Evolutionary conservation across 92 coral and sea anemone genomes (phyloP).

Genomic region (Isaurus tuberculatus): DNA sequence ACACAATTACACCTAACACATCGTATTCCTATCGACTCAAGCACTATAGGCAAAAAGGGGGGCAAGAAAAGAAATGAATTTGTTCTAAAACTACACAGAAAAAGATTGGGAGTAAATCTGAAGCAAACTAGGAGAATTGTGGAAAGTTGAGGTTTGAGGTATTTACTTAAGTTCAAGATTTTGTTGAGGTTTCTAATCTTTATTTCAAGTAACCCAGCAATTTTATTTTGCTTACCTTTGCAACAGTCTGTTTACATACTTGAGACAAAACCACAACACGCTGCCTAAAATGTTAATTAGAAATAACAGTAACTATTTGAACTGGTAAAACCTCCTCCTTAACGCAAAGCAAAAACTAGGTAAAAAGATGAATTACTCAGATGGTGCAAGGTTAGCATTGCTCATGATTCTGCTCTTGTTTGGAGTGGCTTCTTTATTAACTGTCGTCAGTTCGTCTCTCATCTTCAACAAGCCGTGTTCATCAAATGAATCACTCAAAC

Average conservation of each 20-base stretch:
- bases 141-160: too few relatives aligned
- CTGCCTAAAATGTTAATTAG: constrained; percentile 61
- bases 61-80: too few relatives aligned
- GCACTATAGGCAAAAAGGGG: too few relatives aligned
- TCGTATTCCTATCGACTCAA: too few relatives aligned
- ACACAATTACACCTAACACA: too few relatives aligned
- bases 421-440: constrained; percentile 53
- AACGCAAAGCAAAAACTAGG: background rate
- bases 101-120: too few relatives aligned
- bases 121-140: too few relatives aligned
- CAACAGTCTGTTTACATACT: constrained; percentile 97
- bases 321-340: too few relatives aligned
- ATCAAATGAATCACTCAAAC: constrained; percentile 87
- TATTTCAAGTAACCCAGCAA: background rate
- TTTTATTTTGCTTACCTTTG: constrained; percentile 65
- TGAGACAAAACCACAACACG: constrained; percentile 89
- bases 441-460: constrained; percentile 58
- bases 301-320: background rate
- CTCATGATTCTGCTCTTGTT: constrained; percentile 88
- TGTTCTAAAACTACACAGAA: too few relatives aligned
- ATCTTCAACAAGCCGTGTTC: constrained; percentile 67
- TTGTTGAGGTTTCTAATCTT: background rate
- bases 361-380: constrained; percentile 60
- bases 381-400: constrained; percentile 83
- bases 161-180: background rate